Base-by-base conservation (phyloP, 2,797 vertebrate genomes). In the Xenops minutus region DNA sequence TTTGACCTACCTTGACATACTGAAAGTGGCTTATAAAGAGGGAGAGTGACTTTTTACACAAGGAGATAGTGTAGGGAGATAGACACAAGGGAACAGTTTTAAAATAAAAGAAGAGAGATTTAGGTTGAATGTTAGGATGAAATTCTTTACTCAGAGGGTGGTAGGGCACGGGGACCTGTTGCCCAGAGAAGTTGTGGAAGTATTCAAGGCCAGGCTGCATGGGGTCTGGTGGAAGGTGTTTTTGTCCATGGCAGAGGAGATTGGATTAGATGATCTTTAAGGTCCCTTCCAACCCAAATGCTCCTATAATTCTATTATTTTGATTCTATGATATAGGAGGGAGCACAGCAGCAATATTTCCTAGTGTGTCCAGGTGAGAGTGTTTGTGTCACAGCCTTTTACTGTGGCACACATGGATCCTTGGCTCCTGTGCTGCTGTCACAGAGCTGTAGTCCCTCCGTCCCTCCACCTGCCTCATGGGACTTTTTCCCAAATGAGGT, bases 231-330 rank as follows among this genome's bases (percentile, higher is more conserved):
- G 29, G 17, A 30, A 75, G 11, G 9, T 15, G 37, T 16, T 37
- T 20, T 32, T 37, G 41, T 1, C 34, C 36, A 17, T 1, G 2
- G 14, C 20, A 39, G 12, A 13, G 6, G 19, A 13, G 2, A 44
- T 24, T 48, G 41, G 14, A 63, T 71, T 41, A 49, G 6, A 17
- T 13, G 14, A 36, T 55, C 14, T 21, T 23, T 43, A 49, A 56
- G 12, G 9, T 23, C 8, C 24, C 2, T 3, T 27, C 15, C n/a
- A 71, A 36, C 10, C 17, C 36, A 32, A 78, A 55, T 17, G 1
- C 2, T 27, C 15, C 19, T 23, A 36, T 32, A 19, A 14, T 56
- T 79, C 18, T 56, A 5, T 32, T 36, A 16, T 32, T 79, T 43
- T 64, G 12, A 43, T 43, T 49, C 32, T 49, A 8, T 63, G 14